Conservation (phyloP, 2,797 vertebrate genomes). For the Sebastes elongatus region DNA sequence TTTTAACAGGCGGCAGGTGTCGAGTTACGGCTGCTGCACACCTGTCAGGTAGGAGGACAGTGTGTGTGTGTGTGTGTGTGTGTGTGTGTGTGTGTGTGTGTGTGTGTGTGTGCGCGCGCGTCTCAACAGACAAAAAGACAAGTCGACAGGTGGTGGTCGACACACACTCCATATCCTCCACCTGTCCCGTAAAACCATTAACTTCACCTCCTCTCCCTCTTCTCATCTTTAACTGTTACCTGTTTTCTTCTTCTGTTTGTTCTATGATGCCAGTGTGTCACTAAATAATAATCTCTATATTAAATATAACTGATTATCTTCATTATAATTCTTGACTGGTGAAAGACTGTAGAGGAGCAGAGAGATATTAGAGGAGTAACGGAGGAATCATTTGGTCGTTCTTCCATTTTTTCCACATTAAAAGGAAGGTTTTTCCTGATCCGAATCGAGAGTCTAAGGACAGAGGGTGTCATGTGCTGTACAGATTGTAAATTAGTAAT, state of each 20-base stretch:
- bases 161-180: background rate
- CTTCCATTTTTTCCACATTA: too few species aligned
- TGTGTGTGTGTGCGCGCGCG: background rate
- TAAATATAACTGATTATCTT: background rate
- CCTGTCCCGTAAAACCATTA: conserved; percentile 20
- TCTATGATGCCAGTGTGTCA: background rate
- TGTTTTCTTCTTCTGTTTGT: too few species aligned
- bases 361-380: too few species aligned
- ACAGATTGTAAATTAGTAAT: too few species aligned
- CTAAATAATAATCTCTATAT: too few species aligned
- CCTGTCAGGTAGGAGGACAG: conserved; percentile 36
- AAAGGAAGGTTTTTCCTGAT: too few species aligned
- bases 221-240: too few species aligned
- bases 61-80: background rate
- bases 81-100: too few species aligned
- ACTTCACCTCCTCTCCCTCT: background rate
- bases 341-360: too few species aligned
- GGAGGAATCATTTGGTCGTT: too few species aligned
- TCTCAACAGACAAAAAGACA: background rate
- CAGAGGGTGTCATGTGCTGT: too few species aligned
- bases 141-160: conserved; percentile 32
- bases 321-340: background rate
- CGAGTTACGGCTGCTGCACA: conserved; percentile 40
- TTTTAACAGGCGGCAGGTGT: conserved; percentile 29
- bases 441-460: too few species aligned